phyloP scores from a whole-genome alignment of 2,888 invertebrate species.

The Volucella inflata region DNA sequence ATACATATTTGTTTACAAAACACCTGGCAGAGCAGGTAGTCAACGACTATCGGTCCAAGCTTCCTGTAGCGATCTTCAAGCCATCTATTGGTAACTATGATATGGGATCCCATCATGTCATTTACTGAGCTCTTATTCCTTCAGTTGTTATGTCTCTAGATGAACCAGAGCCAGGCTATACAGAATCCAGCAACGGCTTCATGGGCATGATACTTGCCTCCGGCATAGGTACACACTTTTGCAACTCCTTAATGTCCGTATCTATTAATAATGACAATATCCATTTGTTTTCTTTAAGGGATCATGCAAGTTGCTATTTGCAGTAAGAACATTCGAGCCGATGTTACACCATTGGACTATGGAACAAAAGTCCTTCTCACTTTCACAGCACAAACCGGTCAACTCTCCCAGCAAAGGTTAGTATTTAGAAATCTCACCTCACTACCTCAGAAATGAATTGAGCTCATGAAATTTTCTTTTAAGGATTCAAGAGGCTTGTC shows the following conservation, averaged over 20 bases:
- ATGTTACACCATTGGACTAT: slow-evolving; percentile 79
- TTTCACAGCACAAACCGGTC: slow-evolving; percentile 72
- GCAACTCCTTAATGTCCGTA: background rate
- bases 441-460: too few relatives aligned
- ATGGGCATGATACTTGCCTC: slow-evolving; percentile 79
- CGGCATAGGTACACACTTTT: slow-evolving; percentile 76
- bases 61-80: slow-evolving; percentile 91
- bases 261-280: background rate
- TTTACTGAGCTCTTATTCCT: slow-evolving; percentile 19
- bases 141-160: slow-evolving; percentile 61
- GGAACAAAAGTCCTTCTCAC: slow-evolving; percentile 78
- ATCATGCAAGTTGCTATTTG: slow-evolving; percentile 14
- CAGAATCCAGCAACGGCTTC: slow-evolving; percentile 78
- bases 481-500: background rate
- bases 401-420: slow-evolving; percentile 76
- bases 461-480: background rate
- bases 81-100: slow-evolving; percentile 90
- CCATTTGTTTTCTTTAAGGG: background rate
- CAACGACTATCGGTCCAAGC: slow-evolving; percentile 86
- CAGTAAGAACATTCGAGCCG: slow-evolving; percentile 58
- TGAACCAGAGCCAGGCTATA: slow-evolving; percentile 79
- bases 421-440: too few relatives aligned
- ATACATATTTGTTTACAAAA: slow-evolving; percentile 96
- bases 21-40: slow-evolving; percentile 92
- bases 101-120: background rate